Base-by-base conservation (phyloP, 1,140 invertebrate species). In the Colletes latitarsis region DNA sequence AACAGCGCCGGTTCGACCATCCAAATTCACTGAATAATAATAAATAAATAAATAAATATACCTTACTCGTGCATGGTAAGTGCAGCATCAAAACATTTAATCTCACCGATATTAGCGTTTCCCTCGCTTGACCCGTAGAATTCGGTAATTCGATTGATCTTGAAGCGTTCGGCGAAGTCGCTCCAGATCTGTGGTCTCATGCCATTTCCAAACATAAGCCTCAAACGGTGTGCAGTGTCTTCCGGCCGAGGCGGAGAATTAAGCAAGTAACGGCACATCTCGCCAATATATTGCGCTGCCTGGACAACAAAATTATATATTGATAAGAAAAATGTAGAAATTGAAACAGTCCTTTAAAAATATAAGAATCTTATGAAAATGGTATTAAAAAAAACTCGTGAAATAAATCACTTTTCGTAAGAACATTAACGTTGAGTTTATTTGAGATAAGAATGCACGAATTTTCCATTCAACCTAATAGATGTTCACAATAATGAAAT, bases 91-190 rank as follows among this genome's bases (percentile, higher is more conserved):
- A 19, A 15, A 41, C 6, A 21, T 53, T 0, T 6, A 8, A 10
- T n/a, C 89, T 92, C 91, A 95, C 95, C 92, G 9, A 95, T 95
- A 92, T 96, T 96, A 73, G 96, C 96, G 89, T 96, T 97, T 82
- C 96, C 96, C 92, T 97, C 96, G 46, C 96, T 97, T 0, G 96
- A 96, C 9, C 96, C 96, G 89, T 97, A 97, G 72, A 97, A 94
- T 90, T 97, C 96, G 43, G 94, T 94, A 74, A 97, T 94, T 49
- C 93, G 90, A 77, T 94, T 91, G 14, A 97, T 94, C 46, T 95
- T 94, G 89, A 97, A 97, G 53, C 96, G 92, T 58, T 95, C 92
- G 3, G 93, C 91, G 77, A 94, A 94, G 41, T 90, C 88, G 66
- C 87, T 58, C 94, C 94, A 94, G 73, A 94, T 92, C 71, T 92